These are phyloP conservation scores for Atta cephalotes DNA, from an alignment of 1,140 invertebrate species.

Conservation along the genomic window DNA sequence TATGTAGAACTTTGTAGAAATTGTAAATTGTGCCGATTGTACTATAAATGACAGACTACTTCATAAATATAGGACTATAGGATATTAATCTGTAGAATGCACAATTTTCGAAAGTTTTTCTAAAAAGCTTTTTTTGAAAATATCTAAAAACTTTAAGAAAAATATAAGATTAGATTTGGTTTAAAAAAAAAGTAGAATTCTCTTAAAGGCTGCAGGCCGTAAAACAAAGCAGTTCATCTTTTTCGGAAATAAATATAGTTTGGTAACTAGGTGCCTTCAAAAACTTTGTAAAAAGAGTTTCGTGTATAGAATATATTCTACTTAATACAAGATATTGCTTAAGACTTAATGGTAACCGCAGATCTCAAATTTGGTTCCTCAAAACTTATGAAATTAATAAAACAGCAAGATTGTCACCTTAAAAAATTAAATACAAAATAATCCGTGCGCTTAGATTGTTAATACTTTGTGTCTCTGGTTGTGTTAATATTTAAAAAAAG, in stretches of 20 bases:
- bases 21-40: constrained; percentile 3
- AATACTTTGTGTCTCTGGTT: neutral
- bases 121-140: neutral
- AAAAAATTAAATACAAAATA: constrained; percentile 10
- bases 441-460: neutral
- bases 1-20: neutral
- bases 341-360: neutral
- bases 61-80: neutral
- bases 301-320: neutral
- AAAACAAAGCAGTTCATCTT: neutral
- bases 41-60: constrained; percentile 18
- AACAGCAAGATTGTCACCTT: neutral
- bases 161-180: neutral
- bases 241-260: constrained; percentile 13
- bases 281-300: constrained; percentile 1
- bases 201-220: neutral
- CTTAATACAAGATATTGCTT: neutral
- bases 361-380: neutral
- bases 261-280: constrained; percentile 48
- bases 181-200: constrained; percentile 5
- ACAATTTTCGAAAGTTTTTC: constrained; percentile 1
- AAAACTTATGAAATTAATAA: neutral
- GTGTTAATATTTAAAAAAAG: neutral
- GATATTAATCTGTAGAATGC: neutral
- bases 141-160: neutral